Evolutionary conservation across 2,797 vertebrate species (phyloP).

Genomic region (Cossypha dichroa): DNA sequence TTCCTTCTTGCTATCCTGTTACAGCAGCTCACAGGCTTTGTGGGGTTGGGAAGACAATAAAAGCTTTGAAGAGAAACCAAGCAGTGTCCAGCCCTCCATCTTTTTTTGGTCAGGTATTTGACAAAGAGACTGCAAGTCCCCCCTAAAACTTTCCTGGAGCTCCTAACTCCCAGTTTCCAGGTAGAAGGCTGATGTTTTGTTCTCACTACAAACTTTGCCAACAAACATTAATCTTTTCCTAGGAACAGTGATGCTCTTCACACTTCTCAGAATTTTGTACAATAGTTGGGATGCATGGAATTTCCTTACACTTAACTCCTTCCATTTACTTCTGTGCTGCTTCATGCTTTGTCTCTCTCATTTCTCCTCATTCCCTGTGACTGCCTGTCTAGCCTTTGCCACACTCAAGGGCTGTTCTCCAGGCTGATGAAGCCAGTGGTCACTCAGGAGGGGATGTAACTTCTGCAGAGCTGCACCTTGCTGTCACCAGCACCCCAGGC

Average conservation of each 20-base stretch:
- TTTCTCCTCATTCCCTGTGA: background rate
- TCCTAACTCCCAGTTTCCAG: background rate
- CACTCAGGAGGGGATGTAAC: background rate
- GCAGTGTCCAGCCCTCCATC: background rate
- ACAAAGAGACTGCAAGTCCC: background rate
- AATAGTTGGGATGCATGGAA: accelerated
- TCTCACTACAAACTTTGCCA: background rate
- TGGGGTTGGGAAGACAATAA: background rate
- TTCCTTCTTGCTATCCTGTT: background rate
- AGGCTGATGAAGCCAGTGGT: background rate
- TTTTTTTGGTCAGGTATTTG: background rate
- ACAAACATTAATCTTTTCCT: background rate
- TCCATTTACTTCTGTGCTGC: background rate
- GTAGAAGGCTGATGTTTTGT: background rate
- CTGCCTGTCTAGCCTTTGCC: background rate
- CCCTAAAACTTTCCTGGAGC: background rate
- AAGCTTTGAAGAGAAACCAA: background rate
- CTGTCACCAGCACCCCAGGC: background rate
- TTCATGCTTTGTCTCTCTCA: background rate
- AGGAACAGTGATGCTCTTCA: background rate
- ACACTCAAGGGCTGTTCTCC: background rate
- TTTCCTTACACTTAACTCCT: background rate
- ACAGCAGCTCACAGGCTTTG: background rate
- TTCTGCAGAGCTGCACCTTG: background rate
- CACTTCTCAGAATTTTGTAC: background rate